These are phyloP conservation scores for Acanthopagrus latus DNA, from an alignment of 2,797 vertebrate genomes.

Conservation along the genomic window DNA sequence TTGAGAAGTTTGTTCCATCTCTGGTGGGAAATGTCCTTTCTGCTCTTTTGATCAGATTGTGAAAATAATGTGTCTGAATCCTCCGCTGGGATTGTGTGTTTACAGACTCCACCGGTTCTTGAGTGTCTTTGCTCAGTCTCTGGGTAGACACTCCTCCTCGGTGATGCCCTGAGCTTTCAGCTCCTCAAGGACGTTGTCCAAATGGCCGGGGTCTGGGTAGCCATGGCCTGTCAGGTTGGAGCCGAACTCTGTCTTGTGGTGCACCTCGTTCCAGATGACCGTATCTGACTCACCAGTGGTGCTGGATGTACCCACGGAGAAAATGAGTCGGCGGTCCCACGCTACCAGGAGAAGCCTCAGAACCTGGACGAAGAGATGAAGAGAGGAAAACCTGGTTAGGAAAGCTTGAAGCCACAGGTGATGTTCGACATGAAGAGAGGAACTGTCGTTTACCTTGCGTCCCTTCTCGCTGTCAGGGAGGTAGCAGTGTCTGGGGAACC, in stretches of 20 bases:
- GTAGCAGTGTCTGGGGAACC: slow-evolving; percentile 97
- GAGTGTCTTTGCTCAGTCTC: slow-evolving; percentile 76
- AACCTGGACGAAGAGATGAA: slow-evolving; percentile 80
- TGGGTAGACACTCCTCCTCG: slow-evolving; percentile 88
- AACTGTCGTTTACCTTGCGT: slow-evolving; percentile 86
- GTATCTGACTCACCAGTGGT: slow-evolving; percentile 97
- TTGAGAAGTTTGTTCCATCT: slow-evolving; percentile 16
- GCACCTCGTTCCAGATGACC: slow-evolving; percentile 97
- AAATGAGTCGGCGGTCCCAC: slow-evolving; percentile 96
- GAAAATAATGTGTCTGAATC: background rate
- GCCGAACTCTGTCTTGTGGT: slow-evolving; percentile 97
- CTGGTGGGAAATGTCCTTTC: slow-evolving; percentile 28
- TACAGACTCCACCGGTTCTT: slow-evolving; percentile 28
- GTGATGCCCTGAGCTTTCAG: slow-evolving; percentile 96
- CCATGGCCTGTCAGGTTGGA: slow-evolving; percentile 97
- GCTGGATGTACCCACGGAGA: slow-evolving; percentile 95
- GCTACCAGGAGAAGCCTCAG: slow-evolving; percentile 93
- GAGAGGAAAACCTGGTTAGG: background rate
- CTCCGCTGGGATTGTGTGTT: slow-evolving; percentile 13
- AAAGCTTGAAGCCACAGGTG: background rate
- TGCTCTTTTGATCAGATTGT: slow-evolving; percentile 20
- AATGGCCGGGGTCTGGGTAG: slow-evolving; percentile 93
- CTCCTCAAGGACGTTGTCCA: slow-evolving; percentile 97
- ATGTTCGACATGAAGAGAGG: background rate
- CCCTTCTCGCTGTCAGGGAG: slow-evolving; percentile 96